Evolutionary conservation across 2,113 vertebrate species (phyloP).

Genomic region (Sorex araneus): DNA sequence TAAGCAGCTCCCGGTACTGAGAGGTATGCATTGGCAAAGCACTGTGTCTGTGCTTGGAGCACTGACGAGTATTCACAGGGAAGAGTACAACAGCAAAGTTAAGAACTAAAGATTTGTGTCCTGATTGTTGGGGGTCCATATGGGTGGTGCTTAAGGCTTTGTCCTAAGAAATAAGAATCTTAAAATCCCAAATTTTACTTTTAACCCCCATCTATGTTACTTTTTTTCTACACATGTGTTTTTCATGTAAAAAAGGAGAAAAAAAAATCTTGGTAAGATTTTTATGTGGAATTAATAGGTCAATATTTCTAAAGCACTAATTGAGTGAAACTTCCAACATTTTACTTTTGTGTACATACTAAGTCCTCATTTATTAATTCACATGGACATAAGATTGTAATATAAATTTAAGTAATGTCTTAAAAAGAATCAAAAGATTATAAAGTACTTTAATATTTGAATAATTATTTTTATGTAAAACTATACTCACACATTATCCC

Average conservation of each 20-base stretch:
- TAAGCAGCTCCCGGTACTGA: no score
- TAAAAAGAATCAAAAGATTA: neutral
- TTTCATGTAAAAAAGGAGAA: neutral
- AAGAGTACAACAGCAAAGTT: fast-evolving
- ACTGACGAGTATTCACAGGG: fast-evolving
- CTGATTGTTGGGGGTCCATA: no score
- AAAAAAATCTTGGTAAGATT: neutral
- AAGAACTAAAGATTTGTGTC: neutral
- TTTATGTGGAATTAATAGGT: neutral
- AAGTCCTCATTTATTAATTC: neutral
- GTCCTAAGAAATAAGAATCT: neutral
- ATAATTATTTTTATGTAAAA: neutral
- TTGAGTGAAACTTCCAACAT: neutral
- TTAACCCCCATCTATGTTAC: neutral
- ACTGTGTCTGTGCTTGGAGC: fast-evolving
- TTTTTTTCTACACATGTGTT: neutral
- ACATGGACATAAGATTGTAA: neutral
- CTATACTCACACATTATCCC: no score
- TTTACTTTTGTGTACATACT: neutral
- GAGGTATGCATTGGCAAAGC: fast-evolving
- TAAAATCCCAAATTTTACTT: neutral
- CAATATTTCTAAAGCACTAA: neutral
- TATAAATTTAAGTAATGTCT: neutral
- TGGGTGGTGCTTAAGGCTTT: no score
- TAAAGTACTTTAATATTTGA: neutral